Conservation (phyloP, 1,140 invertebrate species). For the Drosophila pseudoananassae region DNA sequence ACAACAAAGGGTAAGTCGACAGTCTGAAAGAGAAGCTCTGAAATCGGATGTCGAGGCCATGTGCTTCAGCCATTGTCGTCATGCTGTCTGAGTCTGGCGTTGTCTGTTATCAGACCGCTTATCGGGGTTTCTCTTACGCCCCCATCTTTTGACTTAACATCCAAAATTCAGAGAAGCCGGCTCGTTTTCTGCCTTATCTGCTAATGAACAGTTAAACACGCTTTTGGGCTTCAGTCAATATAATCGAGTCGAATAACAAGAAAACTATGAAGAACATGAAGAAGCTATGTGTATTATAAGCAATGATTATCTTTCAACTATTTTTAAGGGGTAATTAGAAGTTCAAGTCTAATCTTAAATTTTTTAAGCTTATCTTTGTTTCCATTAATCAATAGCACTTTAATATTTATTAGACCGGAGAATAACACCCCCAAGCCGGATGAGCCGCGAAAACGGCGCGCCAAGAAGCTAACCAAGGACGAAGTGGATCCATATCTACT, state of each 20-base stretch:
- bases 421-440: constrained; percentile 15
- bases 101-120: constrained; percentile 45
- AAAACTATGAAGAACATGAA: no score
- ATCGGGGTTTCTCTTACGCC: constrained; percentile 32
- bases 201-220: constrained; percentile 18
- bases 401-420: constrained; percentile 6
- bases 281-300: no score
- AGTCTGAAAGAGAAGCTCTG: background rate
- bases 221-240: background rate
- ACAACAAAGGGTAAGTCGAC: constrained; percentile 33
- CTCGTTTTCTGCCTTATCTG: constrained; percentile 15
- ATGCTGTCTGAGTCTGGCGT: constrained; percentile 42
- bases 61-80: constrained; percentile 29
- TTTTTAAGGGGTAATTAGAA: no score
- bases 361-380: background rate
- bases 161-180: constrained; percentile 22
- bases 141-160: constrained; percentile 29
- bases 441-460: constrained; percentile 52
- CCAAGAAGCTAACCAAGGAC: constrained; percentile 55
- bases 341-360: no score
- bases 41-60: constrained; percentile 9
- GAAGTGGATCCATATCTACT: constrained; percentile 64
- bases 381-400: background rate
- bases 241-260: no score
- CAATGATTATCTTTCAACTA: no score